A percentile compares a stretch with the other conserved stretches of the same genome.
Conservation (phyloP, 2,888 invertebrate genomes). For the Gastrophysa polygoni region DNA sequence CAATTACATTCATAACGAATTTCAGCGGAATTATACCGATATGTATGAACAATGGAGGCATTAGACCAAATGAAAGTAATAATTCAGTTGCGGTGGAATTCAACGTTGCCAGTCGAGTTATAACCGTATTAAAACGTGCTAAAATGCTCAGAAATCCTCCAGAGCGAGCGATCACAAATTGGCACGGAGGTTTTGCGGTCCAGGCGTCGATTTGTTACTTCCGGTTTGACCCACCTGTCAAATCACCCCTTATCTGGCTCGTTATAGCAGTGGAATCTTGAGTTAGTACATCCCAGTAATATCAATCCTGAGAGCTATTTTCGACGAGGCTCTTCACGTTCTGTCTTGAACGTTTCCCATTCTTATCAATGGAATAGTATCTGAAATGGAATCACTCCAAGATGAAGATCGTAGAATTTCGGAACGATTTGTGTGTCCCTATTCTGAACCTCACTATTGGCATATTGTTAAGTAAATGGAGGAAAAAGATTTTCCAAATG, state of each 20-base stretch:
- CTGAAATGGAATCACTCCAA: no score
- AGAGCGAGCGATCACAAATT: conserved; percentile 23
- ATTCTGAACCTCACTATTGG: no score
- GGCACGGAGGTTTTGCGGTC: conserved; percentile 24
- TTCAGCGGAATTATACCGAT: conserved; percentile 19
- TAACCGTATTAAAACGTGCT: conserved; percentile 28
- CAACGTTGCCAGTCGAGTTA: conserved; percentile 7
- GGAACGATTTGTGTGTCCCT: no score
- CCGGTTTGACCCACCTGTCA: conserved; percentile 26
- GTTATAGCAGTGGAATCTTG: no score
- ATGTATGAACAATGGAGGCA: conserved; percentile 16
- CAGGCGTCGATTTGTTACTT: conserved; percentile 22
- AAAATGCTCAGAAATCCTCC: conserved; percentile 17
- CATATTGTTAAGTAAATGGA: no score
- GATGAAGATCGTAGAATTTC: no score
- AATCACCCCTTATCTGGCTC: conserved; percentile 9
- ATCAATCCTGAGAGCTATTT: no score
- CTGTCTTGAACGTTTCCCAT: no score
- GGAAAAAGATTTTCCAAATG: no score
- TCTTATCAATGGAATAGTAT: no score
- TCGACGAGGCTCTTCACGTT: no score
- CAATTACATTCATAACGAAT: conserved; percentile 7
- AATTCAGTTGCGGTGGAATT: conserved; percentile 13
- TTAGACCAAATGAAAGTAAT: conserved; percentile 26
- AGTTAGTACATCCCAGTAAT: no score